phyloP scores from a whole-genome alignment of 1,140 invertebrate species.

The Calliopsis andreniformis region DNA sequence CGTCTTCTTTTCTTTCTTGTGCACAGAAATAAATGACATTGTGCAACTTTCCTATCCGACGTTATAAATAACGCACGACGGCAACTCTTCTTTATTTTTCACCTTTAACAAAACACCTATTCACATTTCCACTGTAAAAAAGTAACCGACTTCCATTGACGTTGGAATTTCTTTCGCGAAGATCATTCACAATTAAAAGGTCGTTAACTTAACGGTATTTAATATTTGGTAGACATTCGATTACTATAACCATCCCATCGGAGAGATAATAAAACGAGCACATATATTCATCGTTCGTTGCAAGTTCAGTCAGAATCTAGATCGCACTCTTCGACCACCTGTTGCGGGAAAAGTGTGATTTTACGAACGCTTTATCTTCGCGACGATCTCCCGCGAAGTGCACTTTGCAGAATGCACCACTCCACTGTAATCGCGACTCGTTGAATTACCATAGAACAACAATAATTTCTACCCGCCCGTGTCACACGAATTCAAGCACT shows the following conservation, averaged over 20 bases:
- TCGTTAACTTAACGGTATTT: background rate
- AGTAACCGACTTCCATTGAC: background rate
- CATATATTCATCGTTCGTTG: background rate
- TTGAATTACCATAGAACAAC: background rate
- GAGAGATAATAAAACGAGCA: too few species aligned
- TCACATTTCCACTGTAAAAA: background rate
- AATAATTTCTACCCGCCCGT: background rate
- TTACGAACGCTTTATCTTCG: conserved; percentile 15
- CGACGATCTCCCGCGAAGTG: background rate
- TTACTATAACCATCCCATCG: background rate
- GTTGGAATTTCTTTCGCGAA: background rate
- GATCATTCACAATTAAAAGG: background rate
- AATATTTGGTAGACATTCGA: background rate
- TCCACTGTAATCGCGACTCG: background rate
- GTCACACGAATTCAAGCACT: conserved; percentile 24
- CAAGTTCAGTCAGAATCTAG: background rate
- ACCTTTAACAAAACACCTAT: background rate
- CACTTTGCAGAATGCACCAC: background rate
- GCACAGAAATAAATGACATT: conserved; percentile 56
- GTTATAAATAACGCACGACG: background rate
- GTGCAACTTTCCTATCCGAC: conserved; percentile 8
- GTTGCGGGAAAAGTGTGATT: conserved; percentile 48
- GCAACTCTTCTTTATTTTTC: background rate
- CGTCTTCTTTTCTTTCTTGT: conserved; percentile 33
- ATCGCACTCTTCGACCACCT: conserved; percentile 47